Base-by-base conservation (phyloP, 2,113 vertebrate genomes). In the Promerops cafer region DNA sequence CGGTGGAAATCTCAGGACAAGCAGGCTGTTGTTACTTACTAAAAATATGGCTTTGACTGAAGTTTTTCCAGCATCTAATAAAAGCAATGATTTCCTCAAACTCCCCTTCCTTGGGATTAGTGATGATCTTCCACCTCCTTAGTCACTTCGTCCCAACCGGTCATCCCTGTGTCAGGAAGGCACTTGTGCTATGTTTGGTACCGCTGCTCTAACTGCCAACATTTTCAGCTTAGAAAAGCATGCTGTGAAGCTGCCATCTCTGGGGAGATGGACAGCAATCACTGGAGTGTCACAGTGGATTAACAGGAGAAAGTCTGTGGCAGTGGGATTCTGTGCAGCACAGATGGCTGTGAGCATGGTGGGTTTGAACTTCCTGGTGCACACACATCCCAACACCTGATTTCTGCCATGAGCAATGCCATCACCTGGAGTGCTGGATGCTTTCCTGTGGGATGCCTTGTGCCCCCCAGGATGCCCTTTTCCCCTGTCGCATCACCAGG, bases 281-380 rank as follows among this genome's bases (percentile, higher is more conserved):
- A 5, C 63, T 52, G 45, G 31, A 49, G 24, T 74, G 31, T 28
- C 13, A 6, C 16, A 11, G 26, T 17, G 31, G 40, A 40, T 65
- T 60, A 44, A 13, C 15, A 24, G 45, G 37, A 71, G 27, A 27
- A 30, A 26, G 9, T 1, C 18, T 24, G 13, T 53, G 52, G 33
- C 17, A 13, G 13, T 50, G 63, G 40, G 37, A 19, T 30, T 44
- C 45, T 69, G 68, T 0, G 0, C 20, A 35, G 49, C 21, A 21
- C 0, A 0, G 53, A 1, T 17, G 40, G 21, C 53, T 56, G 50
- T 1, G 27, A 17, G 33, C 1, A 0, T 0, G 2, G 35, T 35
- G 63, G 31, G 42, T 57, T 79, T 39, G 35, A 27, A 20, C 53
- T 61, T 69, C 6, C 2, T 7, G 20, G 13, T 21, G 24, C 63